Evolutionary conservation across 2,888 invertebrate species (phyloP).

Genomic region (Eristalinus sepulchralis): DNA sequence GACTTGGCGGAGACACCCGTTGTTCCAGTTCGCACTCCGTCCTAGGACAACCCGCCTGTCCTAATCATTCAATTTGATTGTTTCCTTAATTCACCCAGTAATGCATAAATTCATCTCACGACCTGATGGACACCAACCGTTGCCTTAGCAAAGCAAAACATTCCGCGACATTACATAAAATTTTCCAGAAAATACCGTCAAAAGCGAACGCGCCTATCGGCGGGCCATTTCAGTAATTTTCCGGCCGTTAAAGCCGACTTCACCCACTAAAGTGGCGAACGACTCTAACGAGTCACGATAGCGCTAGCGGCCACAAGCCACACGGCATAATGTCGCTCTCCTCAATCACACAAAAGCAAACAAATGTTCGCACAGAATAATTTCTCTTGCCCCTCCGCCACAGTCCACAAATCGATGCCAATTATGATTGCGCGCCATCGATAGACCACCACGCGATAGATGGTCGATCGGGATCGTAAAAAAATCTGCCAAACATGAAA

Average conservation of each 20-base stretch:
- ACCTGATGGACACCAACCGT: background rate
- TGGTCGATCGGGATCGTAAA: conserved; percentile 50
- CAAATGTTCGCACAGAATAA: conserved; percentile 58
- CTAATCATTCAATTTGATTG: background rate
- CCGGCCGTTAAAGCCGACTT: conserved; percentile 50
- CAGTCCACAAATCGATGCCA: conserved; percentile 54
- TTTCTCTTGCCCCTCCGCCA: conserved; percentile 4
- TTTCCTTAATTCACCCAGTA: background rate
- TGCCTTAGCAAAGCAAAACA: background rate
- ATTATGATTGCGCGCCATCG: conserved; percentile 61
- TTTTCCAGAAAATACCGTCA: background rate
- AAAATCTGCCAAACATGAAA: conserved; percentile 38
- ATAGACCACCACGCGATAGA: conserved; percentile 57
- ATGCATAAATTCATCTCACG: conserved; percentile 16
- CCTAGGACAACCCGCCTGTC: background rate
- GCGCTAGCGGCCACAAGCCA: conserved; percentile 28
- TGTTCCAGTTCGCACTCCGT: background rate
- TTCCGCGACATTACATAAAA: conserved; percentile 16
- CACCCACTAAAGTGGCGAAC: conserved; percentile 47
- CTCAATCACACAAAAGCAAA: conserved; percentile 55
- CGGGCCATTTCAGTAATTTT: conserved; percentile 36
- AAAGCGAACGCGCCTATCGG: conserved; percentile 6
- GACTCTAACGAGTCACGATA: conserved; percentile 62
- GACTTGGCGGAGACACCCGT: background rate
- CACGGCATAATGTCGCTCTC: conserved; percentile 57